Evolutionary conservation across 1,140 invertebrate species (phyloP), one percentile per base, ranked within the genome.

Genomic region (Physella acuta): DNA sequence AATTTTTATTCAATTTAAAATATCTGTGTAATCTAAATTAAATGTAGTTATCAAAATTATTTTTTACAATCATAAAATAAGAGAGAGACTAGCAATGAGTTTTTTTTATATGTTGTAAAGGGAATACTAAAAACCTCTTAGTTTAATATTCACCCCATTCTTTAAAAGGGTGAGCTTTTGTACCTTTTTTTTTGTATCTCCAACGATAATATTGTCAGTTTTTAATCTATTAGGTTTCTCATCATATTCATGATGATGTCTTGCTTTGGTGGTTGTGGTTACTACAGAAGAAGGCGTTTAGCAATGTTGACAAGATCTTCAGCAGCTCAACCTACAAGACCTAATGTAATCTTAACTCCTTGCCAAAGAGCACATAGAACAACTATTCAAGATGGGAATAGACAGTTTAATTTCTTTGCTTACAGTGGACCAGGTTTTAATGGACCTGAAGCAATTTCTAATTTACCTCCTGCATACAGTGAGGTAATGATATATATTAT

Each of bases 401-500:
- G 33, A 34, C 51, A 49, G n/a, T 66, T 56, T 34, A 66, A 59
- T n/a, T 64, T 53, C 51, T 71, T 68, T 36, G 71, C 70, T n/a
- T 73, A 76, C 67, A 70, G 49, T 49, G 71, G 71, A n/a, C 71
- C 71, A 0, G 73, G 71, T 5, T 52, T 56, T 17, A 56, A 16
- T 52, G 20, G n/a, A 55, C 52, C 65, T 49, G 14, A 34, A 20
- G 24, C 63, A 20, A 56, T 61, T 34, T 63, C 62, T 16, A 69
- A 69, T 89, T 58, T 92, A 39, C 89, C 89, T 67, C 91, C 91
- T 14, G 92, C 92, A 0, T 94, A 94, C 83, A 90, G 90, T 68
- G 92, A 93, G 89, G 92, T 92, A 83, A 80, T 55, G 66, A 37
- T 71, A 28, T 56, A 26, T 16, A 26, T 17, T 28, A 65, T 60